Evolutionary conservation across 2,113 vertebrate species (phyloP), one percentile per base, ranked within the genome.

Genomic region (Acanthochromis polyacanthus): DNA sequence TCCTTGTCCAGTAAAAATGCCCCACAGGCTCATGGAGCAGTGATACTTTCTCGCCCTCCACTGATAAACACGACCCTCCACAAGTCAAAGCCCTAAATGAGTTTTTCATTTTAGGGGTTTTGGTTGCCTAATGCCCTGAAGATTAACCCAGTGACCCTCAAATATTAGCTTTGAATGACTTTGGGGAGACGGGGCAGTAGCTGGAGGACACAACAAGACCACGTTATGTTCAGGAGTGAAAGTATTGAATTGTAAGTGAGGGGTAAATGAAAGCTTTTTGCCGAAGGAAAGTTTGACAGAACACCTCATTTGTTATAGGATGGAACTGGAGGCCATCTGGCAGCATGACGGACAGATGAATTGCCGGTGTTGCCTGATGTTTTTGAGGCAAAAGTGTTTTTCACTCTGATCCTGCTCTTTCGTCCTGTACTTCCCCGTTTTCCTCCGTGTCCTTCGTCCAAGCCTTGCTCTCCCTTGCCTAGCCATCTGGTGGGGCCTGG

Each of bases 111-210:
- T 87, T 15, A 78, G 71, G 79, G 63, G 25, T 86, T 88, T 81
- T 38, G 60, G 80, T 72, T 70, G 48, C 63, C 45, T 81, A 80
- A 87, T 78, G 75, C 87, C 77, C 77, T 46, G 28, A 62, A 90
- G 90, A 89, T 89, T 90, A 91, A 93, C 90, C 88, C 38, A n/a
- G 12, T 84, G 91, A 91, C 84, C 91, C 70, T 56, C n/a, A 88
- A 83, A 89, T 88, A 82, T 92, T 84, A 90, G 88, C 79, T 87
- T 72, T 89, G 53, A 63, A 62, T 77, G 78, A 80, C 82, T 85
- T 80, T 43, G 16, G 43, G 71, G 65, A 60, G 56, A 76, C 5
- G 3, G 40, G 65, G 68, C 53, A 32, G 53, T 52, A 50, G 76
- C 64, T 67, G 30, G 40, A 56, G 75, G 78, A 58, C 55, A 71